Evolutionary conservation across 2,797 vertebrate species (phyloP), one percentile per base, ranked within the genome.

Genomic region (Sebastes iracundus): DNA sequence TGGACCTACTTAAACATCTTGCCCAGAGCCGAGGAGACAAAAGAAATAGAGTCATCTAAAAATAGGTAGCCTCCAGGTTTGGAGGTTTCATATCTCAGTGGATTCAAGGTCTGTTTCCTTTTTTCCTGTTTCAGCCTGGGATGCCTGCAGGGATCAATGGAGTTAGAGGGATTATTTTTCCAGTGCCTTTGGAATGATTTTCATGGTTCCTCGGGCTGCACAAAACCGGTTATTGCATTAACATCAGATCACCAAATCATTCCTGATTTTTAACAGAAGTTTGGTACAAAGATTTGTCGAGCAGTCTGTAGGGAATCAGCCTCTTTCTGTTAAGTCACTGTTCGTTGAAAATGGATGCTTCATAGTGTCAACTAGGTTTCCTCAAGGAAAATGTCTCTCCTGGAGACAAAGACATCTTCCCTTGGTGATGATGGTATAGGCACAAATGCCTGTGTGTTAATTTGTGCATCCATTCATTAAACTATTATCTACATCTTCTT

Each of bases 61-160:
- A 92, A 90, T 91, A 90, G 82, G 79, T 28, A 75, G 70, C 83
- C 72, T 84, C 53, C 61, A 81, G 79, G 87, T 92, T 84, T 56
- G 75, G 62, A 91, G 79, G 79, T 87, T 89, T 92, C 69, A 79
- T 81, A 85, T 92, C 87, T 92, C 81, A 80, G 62, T 79, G 80
- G 82, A 90, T 83, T 72, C 68, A 42, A 74, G 60, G 35, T 75
- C 65, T 76, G 58, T 73, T 90, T 80, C 38, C 46, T 64, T 72
- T 69, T 77, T 74, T 67, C 12, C 11, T 58, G 49, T 75, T 90
- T 81, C 77, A 77, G 27, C 27, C 61, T 53, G 58, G 27, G 60
- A 81, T 35, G 32, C 75, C 82, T 33, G 18, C 72, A 69, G 82
- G 82, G 85, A 93, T 92, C 89, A 87, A 72, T 88, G 53, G 59